A percentile compares a stretch with the other conserved stretches of the same genome.
Conservation (phyloP, 2,797 vertebrate genomes). For the Huso huso region DNA sequence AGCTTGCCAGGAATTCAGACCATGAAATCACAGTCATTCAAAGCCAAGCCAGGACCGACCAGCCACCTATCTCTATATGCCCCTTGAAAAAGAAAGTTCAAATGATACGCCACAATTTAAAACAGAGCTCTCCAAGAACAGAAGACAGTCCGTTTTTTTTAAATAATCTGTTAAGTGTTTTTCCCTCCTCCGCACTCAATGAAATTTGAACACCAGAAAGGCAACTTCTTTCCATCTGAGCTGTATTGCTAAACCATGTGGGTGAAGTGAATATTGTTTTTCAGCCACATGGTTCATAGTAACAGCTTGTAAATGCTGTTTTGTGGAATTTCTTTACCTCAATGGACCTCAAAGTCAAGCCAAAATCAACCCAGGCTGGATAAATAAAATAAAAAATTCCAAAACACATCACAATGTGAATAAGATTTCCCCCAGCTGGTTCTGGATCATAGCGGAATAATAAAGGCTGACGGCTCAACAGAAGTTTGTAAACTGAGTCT, state of each 20-base stretch:
- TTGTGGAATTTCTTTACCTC: slow-evolving; percentile 35
- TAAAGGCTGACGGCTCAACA: neutral
- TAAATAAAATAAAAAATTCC: slow-evolving; percentile 18
- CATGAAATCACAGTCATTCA: neutral
- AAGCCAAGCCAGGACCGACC: too few relatives aligned
- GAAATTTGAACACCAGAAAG: slow-evolving; percentile 30
- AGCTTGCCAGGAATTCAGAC: neutral
- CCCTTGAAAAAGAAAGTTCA: too few relatives aligned
- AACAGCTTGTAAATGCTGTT: slow-evolving; percentile 47
- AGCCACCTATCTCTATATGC: too few relatives aligned
- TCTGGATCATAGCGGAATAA: neutral
- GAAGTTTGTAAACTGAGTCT: neutral
- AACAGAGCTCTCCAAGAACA: too few relatives aligned
- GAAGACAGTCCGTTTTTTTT: too few relatives aligned
- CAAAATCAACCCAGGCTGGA: slow-evolving; percentile 33
- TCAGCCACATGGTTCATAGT: slow-evolving; percentile 36
- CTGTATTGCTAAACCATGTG: slow-evolving; percentile 30
- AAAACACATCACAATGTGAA: neutral
- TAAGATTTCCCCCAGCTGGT: slow-evolving; percentile 1
- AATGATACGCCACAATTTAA: too few relatives aligned
- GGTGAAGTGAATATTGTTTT: slow-evolving; percentile 33
- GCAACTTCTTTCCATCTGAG: slow-evolving; percentile 21
- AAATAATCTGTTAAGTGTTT: neutral
- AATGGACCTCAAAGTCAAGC: slow-evolving; percentile 23
- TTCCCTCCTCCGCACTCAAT: slow-evolving; percentile 22